Evolutionary conservation across 2,113 vertebrate genomes (phyloP).

Genomic region (Falco punctatus): DNA sequence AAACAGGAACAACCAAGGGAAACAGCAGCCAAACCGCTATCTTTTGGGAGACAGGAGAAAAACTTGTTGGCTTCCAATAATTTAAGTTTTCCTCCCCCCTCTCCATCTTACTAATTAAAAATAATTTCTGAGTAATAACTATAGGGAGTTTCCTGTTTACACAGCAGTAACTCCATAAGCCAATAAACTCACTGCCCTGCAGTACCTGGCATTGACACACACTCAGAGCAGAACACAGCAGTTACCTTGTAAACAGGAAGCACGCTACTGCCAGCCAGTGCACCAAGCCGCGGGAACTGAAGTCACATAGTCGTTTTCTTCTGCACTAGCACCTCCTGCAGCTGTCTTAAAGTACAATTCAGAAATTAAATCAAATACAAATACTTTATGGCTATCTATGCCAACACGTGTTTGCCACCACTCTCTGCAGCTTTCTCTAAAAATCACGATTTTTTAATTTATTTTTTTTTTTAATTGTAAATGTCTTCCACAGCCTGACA

Average conservation of each 20-base stretch:
- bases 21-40: neutral
- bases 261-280: neutral
- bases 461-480: neutral
- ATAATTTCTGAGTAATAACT: neutral
- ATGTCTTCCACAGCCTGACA: neutral
- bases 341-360: neutral
- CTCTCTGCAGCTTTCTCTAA: neutral
- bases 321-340: neutral
- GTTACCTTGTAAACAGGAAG: conserved; percentile 53
- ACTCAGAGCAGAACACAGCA: neutral
- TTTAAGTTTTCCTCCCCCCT: neutral
- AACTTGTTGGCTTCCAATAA: conserved; percentile 13
- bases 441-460: neutral
- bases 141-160: conserved; percentile 47
- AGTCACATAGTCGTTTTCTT: neutral
- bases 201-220: neutral
- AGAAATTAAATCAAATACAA: neutral
- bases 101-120: neutral
- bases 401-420: neutral
- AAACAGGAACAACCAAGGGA: rapidly evolving
- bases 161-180: neutral
- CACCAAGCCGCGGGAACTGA: neutral
- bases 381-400: neutral
- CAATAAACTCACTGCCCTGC: neutral
- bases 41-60: neutral